Evolutionary conservation across 2,888 invertebrate genomes (phyloP).

Genomic region (Craniophora ligustri): DNA sequence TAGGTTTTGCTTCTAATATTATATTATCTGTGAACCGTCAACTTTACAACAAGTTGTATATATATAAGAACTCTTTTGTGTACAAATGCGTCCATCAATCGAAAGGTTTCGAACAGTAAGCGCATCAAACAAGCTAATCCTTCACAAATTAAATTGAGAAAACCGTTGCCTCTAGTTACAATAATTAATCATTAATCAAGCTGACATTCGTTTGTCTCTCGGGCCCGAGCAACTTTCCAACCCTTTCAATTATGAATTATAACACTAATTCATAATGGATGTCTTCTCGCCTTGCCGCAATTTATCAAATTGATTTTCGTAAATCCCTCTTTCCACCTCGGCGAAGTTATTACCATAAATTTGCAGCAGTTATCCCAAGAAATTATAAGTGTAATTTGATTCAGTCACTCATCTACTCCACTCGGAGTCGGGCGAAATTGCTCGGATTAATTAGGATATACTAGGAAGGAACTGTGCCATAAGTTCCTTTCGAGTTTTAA

Average conservation of each 20-base stretch:
- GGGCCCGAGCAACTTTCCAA: conserved; percentile 76
- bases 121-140: conserved; percentile 58
- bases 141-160: conserved; percentile 58
- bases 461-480: conserved; percentile 38
- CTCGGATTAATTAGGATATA: conserved; percentile 59
- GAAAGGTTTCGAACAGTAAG: conserved; percentile 34
- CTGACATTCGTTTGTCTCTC: conserved; percentile 84
- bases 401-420: conserved; percentile 66
- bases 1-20: neutral
- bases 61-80: neutral
- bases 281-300: conserved; percentile 79
- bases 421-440: conserved; percentile 45
- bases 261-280: conserved; percentile 86
- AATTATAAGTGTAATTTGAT: conserved; percentile 81
- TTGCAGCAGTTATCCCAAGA: conserved; percentile 81
- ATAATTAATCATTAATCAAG: conserved; percentile 83
- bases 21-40: neutral
- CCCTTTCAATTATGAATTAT: conserved; percentile 87
- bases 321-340: conserved; percentile 74
- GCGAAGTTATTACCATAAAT: conserved; percentile 80
- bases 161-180: conserved; percentile 56
- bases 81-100: neutral
- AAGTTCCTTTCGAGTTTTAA: conserved; percentile 1
- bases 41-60: neutral
- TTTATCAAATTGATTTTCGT: conserved; percentile 85